Evolutionary conservation across 2,113 vertebrate genomes (phyloP), one percentile per base, ranked within the genome.

Genomic region (Cromileptes altivelis): DNA sequence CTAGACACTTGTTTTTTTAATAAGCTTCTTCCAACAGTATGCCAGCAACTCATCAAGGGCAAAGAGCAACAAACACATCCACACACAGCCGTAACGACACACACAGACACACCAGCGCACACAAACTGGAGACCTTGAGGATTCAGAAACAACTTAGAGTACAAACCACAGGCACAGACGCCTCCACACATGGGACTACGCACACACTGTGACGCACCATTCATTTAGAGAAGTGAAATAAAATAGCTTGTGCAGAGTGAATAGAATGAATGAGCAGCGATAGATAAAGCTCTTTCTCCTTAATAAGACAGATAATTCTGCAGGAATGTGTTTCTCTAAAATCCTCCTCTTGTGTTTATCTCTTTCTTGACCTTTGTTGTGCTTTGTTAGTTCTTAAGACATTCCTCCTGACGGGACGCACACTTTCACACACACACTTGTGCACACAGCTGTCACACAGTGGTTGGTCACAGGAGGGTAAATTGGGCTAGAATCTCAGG

Each of bases 1-100:
- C 63, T 73, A 82, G 63, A 92, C 90, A 76, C 80, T 88, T 89
- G 75, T 90, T 89, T 92, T 87, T 88, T 87, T 85, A 93, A 92
- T 87, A 93, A 89, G 86, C 78, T 56, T 78, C 87, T 63, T 90
- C 80, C 74, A 55, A 76, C 37, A 65, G 58, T 79, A 68, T 18
- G 49, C 82, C 60, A 74, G 82, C 71, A 68, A 21, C 78, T 89
- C 86, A 86, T 85, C 74, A 82, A 84, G 85, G 77, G 63, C 77
- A 85, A 81, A 49, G 64, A 82, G 81, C 68, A 73, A 63, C 68
- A 80, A 42, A 70, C 74, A 70, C 71, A 58, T 27, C 60, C 83
- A 49, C 49, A 77, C 47, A 71, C 40, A 62, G 7, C 13, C 12
- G 8, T 25, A 33, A 25, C n/a, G 11, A 56, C 37, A 2, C 68